Conservation (phyloP, 2,113 vertebrate species). For the Cottus gobio region DNA sequence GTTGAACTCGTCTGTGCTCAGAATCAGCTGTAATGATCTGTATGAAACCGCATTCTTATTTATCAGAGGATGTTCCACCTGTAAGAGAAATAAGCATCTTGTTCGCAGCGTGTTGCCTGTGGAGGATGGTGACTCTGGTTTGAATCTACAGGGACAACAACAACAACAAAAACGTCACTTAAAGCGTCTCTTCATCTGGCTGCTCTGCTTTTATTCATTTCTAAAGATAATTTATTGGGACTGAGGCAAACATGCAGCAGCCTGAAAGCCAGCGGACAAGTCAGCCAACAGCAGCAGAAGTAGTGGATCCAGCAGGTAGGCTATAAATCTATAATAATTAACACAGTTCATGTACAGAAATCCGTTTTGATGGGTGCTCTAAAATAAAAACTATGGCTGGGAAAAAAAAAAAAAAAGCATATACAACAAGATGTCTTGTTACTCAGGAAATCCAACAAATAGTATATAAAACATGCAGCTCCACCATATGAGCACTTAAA, state of each 20-base stretch:
- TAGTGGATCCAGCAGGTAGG: conserved; percentile 70
- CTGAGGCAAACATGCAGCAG: conserved; percentile 73
- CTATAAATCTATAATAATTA: not conserved
- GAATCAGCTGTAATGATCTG: conserved; percentile 2
- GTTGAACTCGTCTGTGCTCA: conserved; percentile 48
- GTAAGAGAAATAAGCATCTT: not conserved
- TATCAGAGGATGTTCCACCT: conserved; percentile 5
- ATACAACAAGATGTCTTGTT: not conserved
- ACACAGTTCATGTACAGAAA: not conserved
- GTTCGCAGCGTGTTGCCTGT: not conserved
- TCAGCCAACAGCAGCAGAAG: conserved; percentile 48
- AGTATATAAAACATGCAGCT: not conserved
- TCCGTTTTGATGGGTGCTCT: not conserved
- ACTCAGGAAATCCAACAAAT: not conserved
- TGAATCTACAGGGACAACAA: conserved; percentile 33
- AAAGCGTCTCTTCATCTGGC: not conserved
- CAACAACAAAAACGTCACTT: not conserved
- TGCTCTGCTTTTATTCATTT: conserved; percentile 9
- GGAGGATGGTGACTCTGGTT: conserved; percentile 22
- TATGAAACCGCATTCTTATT: not conserved
- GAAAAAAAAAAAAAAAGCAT: not conserved
- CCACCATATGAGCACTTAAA: not conserved
- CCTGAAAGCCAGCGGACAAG: conserved; percentile 55
- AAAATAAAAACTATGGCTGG: not conserved
- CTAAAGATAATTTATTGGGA: not conserved